Evolutionary conservation across 1,140 invertebrate species (phyloP).

Genomic region (Hirudo medicinalis): DNA sequence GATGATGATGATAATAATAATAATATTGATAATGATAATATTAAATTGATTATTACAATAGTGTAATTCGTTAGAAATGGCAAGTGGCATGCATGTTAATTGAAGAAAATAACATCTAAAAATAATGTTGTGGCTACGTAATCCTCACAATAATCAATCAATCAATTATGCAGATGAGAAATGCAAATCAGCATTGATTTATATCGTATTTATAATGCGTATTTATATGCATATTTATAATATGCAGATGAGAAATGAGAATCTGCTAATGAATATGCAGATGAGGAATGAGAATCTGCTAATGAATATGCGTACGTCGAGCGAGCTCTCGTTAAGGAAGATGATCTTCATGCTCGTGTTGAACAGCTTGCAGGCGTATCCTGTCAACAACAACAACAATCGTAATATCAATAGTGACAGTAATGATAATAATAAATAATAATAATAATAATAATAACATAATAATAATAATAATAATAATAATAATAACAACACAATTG

Average conservation of each 20-base stretch:
- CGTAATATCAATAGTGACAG: not conserved
- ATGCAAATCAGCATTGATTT: no score
- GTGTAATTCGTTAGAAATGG: no score
- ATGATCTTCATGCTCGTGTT: conserved; percentile 71
- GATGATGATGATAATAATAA: no score
- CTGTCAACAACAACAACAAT: conserved; percentile 28
- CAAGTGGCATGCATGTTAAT: no score
- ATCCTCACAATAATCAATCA: not conserved
- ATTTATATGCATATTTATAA: no score
- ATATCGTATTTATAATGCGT: no score
- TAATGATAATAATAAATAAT: conserved; percentile 1
- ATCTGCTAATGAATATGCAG: not conserved
- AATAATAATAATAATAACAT: conserved; percentile 14
- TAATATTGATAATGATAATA: no score
- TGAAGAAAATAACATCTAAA: no score
- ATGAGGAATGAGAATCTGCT: conserved; percentile 25
- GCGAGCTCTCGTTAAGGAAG: conserved; percentile 77
- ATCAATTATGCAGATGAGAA: not conserved
- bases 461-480: conserved; percentile 1
- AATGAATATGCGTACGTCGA: conserved; percentile 57
- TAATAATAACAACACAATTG: conserved; percentile 1
- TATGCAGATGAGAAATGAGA: not conserved
- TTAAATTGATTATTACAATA: no score
- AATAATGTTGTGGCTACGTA: no score
- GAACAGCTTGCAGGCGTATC: conserved; percentile 81